Conservation (phyloP, 2,113 vertebrate genomes). For the Setophaga petechia region DNA sequence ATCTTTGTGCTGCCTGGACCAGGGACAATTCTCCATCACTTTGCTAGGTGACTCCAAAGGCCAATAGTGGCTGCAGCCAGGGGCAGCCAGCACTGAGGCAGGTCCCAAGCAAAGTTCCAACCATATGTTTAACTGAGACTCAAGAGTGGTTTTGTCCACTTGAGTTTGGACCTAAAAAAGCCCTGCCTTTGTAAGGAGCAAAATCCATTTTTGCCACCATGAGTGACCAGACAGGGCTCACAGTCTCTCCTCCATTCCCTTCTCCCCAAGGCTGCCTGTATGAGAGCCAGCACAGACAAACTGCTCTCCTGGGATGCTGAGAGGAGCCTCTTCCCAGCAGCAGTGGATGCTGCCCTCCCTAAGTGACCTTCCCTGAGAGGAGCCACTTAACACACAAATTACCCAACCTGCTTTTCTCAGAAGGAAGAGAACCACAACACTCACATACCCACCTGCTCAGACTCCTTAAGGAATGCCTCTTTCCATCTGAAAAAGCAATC, state of each 20-base stretch:
- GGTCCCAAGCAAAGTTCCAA: background rate
- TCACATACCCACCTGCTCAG: background rate
- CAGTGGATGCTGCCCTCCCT: accelerated
- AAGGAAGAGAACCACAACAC: background rate
- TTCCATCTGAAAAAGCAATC: background rate
- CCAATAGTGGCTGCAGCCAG: accelerated
- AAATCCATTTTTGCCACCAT: background rate
- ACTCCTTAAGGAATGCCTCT: background rate
- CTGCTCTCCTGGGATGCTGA: background rate
- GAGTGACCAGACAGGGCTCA: background rate
- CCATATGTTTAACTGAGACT: background rate
- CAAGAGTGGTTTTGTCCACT: background rate
- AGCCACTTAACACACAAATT: background rate
- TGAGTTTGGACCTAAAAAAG: background rate
- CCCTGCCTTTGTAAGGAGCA: background rate
- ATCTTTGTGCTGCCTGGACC: background rate
- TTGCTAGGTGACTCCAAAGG: background rate
- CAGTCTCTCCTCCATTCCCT: background rate
- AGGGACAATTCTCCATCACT: background rate
- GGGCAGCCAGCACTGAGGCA: background rate
- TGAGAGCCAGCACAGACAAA: background rate
- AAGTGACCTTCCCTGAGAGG: background rate
- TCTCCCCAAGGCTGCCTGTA: background rate
- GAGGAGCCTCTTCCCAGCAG: background rate
- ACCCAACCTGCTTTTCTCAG: background rate